Base-by-base conservation (phyloP, 2,113 vertebrate species). In the Entelurus aequoreus region DNA sequence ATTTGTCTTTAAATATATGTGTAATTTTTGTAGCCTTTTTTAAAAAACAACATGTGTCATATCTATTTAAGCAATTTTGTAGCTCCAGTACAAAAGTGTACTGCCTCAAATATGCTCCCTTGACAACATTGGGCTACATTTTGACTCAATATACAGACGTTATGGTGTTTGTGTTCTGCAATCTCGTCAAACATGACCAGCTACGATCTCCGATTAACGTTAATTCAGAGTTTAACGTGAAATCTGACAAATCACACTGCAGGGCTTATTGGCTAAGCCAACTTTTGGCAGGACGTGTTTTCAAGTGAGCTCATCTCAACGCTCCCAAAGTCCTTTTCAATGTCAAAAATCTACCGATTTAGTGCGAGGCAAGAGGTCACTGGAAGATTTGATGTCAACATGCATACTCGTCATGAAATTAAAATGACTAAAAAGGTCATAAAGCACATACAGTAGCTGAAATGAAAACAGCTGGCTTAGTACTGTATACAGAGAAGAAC, bases 141-240 rank as follows among this genome's bases (percentile, higher is more conserved):
- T 57, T 57, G 5, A 57, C 6, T 57, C n/a, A 19, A 11, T 16
- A 44, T 44, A 11, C 10, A 13, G 19, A 16, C 12, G 55, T 57
- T 50, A 10, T 0, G 4, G 42, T 60, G 75, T 70, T 55, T 73
- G 59, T 75, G 65, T 51, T 51, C 6, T 28, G 6, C 7, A 38
- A 38, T 14, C 54, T 75, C 56, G 64, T 83, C 71, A 74, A 64
- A 72, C 70, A 57, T 16, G 16, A 63, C 78, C 73, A 65, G 63
- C 79, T 74, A 76, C 77, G 79, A 77, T 75, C 81, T 80, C 69
- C 77, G 85, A 85, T 87, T 83, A 86, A 80, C 79, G 75, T 78
- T 76, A 84, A 87, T 80, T 69, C 75, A 55, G 82, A 80, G 62
- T 80, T 83, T 84, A 76, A 66, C 80, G 66, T 78, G 60, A 85